Conservation (phyloP, 35 echinoderm and acorn worm genomes). For the Eucidaris tribuloides region DNA sequence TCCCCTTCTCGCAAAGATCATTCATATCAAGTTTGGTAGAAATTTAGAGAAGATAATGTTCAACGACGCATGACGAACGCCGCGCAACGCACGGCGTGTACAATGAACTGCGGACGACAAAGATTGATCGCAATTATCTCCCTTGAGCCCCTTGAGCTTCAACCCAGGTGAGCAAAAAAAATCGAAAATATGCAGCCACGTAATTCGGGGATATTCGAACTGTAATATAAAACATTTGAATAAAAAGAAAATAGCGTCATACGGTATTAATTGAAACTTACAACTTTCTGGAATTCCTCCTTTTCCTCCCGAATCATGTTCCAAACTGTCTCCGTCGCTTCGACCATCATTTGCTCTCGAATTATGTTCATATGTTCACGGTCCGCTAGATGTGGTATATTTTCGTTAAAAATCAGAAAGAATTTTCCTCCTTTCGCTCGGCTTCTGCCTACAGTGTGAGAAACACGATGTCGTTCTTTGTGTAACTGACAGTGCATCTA, state of each 20-base stretch:
- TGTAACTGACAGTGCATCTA: too few relatives aligned
- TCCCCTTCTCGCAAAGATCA: too few relatives aligned
- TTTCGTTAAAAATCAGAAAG: conserved; percentile 16
- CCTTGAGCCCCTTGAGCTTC: background rate
- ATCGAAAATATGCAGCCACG: too few relatives aligned
- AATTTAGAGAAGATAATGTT: too few relatives aligned
- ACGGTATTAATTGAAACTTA: background rate
- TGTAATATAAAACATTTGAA: background rate
- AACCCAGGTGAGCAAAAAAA: background rate
- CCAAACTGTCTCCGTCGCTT: conserved; percentile 24
- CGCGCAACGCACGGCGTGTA: too few relatives aligned
- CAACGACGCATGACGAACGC: too few relatives aligned
- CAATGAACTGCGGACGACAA: too few relatives aligned
- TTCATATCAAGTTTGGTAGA: too few relatives aligned
- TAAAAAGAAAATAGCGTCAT: background rate
- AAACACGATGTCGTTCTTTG: too few relatives aligned
- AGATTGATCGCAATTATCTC: too few relatives aligned
- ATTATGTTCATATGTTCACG: conserved; percentile 33
- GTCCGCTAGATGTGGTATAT: background rate
- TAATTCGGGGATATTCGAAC: background rate
- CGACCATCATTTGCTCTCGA: conserved; percentile 38
- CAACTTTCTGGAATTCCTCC: background rate
- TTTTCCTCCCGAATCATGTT: conserved; percentile 2
- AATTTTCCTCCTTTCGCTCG: conserved; percentile 43
- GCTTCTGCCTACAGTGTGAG: conserved; percentile 29